Evolutionary conservation across 2,888 invertebrate species (phyloP).

Genomic region (Agonopterix subpropinquella): DNA sequence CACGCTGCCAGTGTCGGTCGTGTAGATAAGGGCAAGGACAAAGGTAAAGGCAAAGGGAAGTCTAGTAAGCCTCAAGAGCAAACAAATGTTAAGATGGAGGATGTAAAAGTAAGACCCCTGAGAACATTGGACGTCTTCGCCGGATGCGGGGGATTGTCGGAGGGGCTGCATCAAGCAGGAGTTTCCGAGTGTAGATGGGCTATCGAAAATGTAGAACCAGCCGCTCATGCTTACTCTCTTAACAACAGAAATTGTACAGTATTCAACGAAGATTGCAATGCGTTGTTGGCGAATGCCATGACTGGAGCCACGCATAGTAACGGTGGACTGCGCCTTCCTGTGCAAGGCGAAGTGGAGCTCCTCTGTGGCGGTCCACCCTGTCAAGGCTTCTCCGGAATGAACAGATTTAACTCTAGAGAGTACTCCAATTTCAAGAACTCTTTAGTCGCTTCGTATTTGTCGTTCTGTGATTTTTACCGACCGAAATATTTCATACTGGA

Average conservation of each 20-base stretch:
- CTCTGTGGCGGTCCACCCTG: slow-evolving; percentile 92
- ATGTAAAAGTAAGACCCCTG: slow-evolving; percentile 65
- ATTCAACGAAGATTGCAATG: slow-evolving; percentile 89
- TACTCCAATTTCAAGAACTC: slow-evolving; percentile 92
- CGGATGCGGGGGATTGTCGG: slow-evolving; percentile 89
- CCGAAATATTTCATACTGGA: slow-evolving; percentile 90
- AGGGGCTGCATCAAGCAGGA: slow-evolving; percentile 82
- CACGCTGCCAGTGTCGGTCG: slow-evolving; percentile 76
- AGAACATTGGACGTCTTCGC: slow-evolving; percentile 88
- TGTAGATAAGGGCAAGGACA: slow-evolving; percentile 78
- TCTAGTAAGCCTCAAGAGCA: slow-evolving; percentile 49
- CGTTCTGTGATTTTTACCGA: slow-evolving; percentile 90
- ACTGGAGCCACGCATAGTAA: slow-evolving; percentile 70
- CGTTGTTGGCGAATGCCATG: slow-evolving; percentile 80
- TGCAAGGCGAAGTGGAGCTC: slow-evolving; percentile 87
- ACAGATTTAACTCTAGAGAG: slow-evolving; percentile 88
- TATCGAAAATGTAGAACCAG: slow-evolving; percentile 84
- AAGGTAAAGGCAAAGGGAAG: slow-evolving; percentile 81
- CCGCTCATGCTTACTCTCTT: slow-evolving; percentile 85
- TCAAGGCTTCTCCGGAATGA: slow-evolving; percentile 94
- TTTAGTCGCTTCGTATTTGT: slow-evolving; percentile 85
- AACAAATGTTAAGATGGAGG: slow-evolving; percentile 33
- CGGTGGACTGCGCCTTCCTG: slow-evolving; percentile 77
- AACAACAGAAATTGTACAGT: slow-evolving; percentile 85
- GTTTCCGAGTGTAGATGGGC: slow-evolving; percentile 86